Evolutionary conservation across 2,113 vertebrate species (phyloP).

Genomic region (Scophthalmus maximus): DNA sequence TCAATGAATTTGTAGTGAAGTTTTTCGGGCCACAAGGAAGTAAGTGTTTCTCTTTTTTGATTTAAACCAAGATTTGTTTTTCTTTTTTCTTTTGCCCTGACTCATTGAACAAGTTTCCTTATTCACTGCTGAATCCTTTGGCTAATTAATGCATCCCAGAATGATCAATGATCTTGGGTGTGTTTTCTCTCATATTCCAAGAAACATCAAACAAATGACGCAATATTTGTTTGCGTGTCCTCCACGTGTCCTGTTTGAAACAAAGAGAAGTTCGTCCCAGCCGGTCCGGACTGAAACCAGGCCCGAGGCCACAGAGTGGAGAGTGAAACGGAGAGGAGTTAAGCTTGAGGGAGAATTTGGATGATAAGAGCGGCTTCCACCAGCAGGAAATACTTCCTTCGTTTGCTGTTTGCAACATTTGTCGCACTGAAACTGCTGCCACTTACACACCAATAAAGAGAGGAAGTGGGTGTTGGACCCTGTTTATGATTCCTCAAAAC

Average conservation of each 20-base stretch:
- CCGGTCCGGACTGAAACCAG: conserved; percentile 35
- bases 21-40: conserved; percentile 99
- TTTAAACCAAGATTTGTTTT: conserved; percentile 43
- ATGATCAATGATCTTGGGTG: not conserved
- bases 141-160: not conserved
- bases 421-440: conserved; percentile 26
- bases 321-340: conserved; percentile 11
- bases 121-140: not conserved
- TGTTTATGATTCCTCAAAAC: conserved; percentile 36
- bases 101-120: not conserved
- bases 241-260: conserved; percentile 3
- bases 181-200: not conserved
- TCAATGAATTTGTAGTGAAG: conserved; percentile 99
- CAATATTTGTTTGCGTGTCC: not conserved
- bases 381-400: conserved; percentile 57
- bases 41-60: conserved; percentile 82
- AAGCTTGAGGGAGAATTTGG: conserved; percentile 27
- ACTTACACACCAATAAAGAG: conserved; percentile 32
- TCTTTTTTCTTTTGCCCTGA: not conserved
- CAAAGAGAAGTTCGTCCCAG: conserved; percentile 16
- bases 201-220: not conserved
- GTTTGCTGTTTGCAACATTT: conserved; percentile 38
- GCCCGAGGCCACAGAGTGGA: conserved; percentile 16
- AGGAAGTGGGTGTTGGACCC: conserved; percentile 39
- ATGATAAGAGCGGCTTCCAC: conserved; percentile 32